Percentiles rank a stretch among this genome's conserved stretches.
phyloP scores from a whole-genome alignment of 2,888 invertebrate species.

The Stenodera caucasica region DNA sequence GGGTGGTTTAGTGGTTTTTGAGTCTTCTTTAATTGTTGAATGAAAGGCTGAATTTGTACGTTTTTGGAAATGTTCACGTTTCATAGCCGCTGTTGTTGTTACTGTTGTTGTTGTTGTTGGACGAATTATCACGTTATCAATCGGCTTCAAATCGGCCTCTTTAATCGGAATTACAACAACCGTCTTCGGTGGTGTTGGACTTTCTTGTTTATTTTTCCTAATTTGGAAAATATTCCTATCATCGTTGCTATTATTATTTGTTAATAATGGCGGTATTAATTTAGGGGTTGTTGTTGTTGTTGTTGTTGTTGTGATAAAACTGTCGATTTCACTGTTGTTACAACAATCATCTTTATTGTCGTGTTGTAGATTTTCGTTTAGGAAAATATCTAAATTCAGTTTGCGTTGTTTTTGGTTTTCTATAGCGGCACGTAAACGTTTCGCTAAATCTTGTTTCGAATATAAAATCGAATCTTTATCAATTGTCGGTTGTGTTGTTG shows the following conservation, averaged over 20 bases:
- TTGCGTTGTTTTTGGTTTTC: conserved; percentile 43
- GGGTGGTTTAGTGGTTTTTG: conserved; percentile 43
- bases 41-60: conserved; percentile 52
- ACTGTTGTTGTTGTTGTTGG: too few relatives aligned
- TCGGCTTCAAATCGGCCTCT: conserved; percentile 34
- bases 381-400: conserved; percentile 64
- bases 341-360: conserved; percentile 20
- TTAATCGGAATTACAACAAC: conserved; percentile 46
- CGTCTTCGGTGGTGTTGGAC: conserved; percentile 25
- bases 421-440: conserved; percentile 27
- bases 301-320: not conserved
- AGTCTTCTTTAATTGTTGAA: conserved; percentile 37
- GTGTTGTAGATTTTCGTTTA: conserved; percentile 58
- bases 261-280: conserved; percentile 36
- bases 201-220: conserved; percentile 19
- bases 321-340: conserved; percentile 8
- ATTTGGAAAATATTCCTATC: conserved; percentile 35
- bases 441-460: conserved; percentile 58
- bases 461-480: conserved; percentile 50
- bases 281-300: conserved; percentile 32
- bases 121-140: conserved; percentile 44
- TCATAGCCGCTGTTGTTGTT: conserved; percentile 46
- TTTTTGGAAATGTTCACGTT: conserved; percentile 51
- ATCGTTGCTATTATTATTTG: conserved; percentile 22
- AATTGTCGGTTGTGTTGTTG: conserved; percentile 42